These are phyloP conservation scores for Epizoanthus scotinus DNA, from an alignment of 92 coral and sea anemone genomes.

Conservation along the genomic window DNA sequence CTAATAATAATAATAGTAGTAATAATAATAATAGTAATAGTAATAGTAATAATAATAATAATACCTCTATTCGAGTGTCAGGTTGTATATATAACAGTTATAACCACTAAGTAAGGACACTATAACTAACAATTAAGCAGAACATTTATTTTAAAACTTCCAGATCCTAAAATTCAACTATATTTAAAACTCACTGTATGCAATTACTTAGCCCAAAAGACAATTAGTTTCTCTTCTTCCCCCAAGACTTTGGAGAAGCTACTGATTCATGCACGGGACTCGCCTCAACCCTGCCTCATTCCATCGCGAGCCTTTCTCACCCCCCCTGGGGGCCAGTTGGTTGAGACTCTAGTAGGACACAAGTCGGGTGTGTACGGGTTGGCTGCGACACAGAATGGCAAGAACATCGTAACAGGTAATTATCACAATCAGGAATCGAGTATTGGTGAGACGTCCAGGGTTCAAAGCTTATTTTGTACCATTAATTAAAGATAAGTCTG, in stretches of 20 bases:
- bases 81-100: too few relatives aligned
- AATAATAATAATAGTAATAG: too few relatives aligned
- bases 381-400: conserved; percentile 67
- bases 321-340: conserved; percentile 90
- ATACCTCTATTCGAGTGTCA: too few relatives aligned
- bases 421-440: not conserved
- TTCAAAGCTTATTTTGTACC: too few relatives aligned
- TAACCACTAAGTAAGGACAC: too few relatives aligned
- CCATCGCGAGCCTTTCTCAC: conserved; percentile 84
- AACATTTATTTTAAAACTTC: too few relatives aligned
- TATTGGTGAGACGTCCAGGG: too few relatives aligned
- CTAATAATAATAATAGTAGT: too few relatives aligned
- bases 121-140: too few relatives aligned
- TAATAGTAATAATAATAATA: too few relatives aligned
- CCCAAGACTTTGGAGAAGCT: conserved; percentile 55
- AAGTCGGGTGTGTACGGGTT: conserved; percentile 69
- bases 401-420: conserved; percentile 72
- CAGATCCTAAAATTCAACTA: too few relatives aligned
- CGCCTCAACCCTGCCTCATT: conserved; percentile 69
- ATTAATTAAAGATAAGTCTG: too few relatives aligned
- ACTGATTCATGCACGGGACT: conserved; percentile 60
- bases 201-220: not conserved
- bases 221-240: not conserved
- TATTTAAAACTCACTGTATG: not conserved
- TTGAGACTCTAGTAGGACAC: conserved; percentile 80